phyloP scores from a whole-genome alignment of 2,797 vertebrate genomes.

The Sebastes paucispinis region DNA sequence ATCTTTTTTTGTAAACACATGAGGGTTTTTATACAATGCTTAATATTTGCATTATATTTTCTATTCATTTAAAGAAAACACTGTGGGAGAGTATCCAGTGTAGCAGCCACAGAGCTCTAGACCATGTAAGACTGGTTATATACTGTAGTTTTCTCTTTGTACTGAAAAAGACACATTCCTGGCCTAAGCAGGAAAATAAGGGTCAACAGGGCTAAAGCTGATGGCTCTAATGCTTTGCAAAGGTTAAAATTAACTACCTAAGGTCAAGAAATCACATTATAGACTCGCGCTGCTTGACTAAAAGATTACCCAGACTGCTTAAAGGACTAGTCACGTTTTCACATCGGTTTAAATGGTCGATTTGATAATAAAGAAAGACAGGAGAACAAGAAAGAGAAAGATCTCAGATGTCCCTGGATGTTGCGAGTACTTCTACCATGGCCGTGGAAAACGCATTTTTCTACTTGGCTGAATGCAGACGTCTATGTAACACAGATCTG shows the following conservation, averaged over 20 bases:
- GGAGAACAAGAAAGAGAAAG: neutral
- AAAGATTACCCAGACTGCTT: slow-evolving; percentile 6
- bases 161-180: neutral
- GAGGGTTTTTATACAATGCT: slow-evolving; percentile 15
- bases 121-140: neutral
- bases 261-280: slow-evolving; percentile 24
- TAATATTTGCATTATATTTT: slow-evolving; percentile 35
- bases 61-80: slow-evolving; percentile 4
- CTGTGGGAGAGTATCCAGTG: neutral
- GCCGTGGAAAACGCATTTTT: neutral
- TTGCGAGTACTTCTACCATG: neutral
- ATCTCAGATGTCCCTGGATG: neutral
- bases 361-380: neutral
- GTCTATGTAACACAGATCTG: neutral
- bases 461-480: neutral
- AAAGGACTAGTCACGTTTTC: neutral
- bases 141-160: neutral
- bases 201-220: neutral
- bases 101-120: neutral
- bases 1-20: slow-evolving; percentile 21
- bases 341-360: neutral
- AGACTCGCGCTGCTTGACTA: slow-evolving; percentile 9
- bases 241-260: slow-evolving; percentile 28
- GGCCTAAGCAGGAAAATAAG: neutral
- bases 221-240: slow-evolving; percentile 6